Evolutionary conservation across 2,113 vertebrate species (phyloP).

Genomic region (Callaeas wilsoni): DNA sequence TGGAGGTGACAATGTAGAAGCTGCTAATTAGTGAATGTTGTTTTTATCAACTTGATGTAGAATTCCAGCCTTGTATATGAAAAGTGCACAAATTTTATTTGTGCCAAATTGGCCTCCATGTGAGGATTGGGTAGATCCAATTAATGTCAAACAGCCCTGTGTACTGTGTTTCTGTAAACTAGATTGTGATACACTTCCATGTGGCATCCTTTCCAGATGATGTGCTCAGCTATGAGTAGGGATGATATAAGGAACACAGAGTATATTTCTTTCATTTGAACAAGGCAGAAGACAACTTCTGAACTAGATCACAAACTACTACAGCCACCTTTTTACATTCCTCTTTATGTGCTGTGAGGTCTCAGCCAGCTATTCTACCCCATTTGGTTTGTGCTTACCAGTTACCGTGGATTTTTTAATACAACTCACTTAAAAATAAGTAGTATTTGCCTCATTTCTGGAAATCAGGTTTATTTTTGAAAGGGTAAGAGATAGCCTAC

Average conservation of each 20-base stretch:
- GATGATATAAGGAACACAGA: not conserved
- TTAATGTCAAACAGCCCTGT: slow-evolving; percentile 68
- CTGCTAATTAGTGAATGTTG: slow-evolving; percentile 72
- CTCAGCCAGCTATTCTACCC: not conserved
- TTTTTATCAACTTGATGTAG: slow-evolving; percentile 49
- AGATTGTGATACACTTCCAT: slow-evolving; percentile 35
- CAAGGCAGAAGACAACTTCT: not conserved
- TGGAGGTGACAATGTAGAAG: slow-evolving; percentile 68
- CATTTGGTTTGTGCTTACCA: not conserved
- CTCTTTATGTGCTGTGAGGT: not conserved
- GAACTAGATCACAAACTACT: not conserved
- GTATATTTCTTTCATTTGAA: not conserved
- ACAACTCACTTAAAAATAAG: not conserved
- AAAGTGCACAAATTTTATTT: slow-evolving; percentile 63
- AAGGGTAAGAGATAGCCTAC: not conserved
- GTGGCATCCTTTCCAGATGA: slow-evolving; percentile 31
- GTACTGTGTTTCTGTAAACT: not conserved
- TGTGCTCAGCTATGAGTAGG: not conserved
- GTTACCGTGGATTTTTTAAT: not conserved
- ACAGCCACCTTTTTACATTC: not conserved
- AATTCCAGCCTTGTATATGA: slow-evolving; percentile 63
- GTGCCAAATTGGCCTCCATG: slow-evolving; percentile 66
- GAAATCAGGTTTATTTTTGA: not conserved
- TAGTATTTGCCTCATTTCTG: not conserved
- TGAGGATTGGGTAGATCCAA: slow-evolving; percentile 66